Conservation (phyloP, 1,140 invertebrate species). For the Phenacoccus solenopsis region DNA sequence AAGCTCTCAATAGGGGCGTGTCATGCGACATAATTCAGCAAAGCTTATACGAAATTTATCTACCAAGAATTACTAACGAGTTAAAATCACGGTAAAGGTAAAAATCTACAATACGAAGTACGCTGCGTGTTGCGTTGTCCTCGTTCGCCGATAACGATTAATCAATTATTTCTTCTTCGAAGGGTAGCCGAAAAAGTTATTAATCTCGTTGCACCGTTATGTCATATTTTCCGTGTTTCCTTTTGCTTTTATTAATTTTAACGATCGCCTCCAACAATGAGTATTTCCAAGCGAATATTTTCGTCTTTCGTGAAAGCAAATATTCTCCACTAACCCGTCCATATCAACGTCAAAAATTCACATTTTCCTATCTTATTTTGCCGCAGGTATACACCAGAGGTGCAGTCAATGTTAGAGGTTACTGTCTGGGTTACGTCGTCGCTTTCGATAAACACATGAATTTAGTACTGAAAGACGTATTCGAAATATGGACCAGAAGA, state of each 20-base stretch:
- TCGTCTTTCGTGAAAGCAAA: background rate
- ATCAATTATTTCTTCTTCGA: background rate
- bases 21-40: background rate
- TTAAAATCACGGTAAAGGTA: background rate
- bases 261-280: background rate
- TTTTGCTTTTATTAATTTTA: background rate
- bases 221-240: background rate
- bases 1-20: background rate
- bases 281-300: background rate
- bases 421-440: conserved; percentile 61
- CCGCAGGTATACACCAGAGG: conserved; percentile 52
- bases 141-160: background rate
- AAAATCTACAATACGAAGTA: background rate
- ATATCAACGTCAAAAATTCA: background rate
- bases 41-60: background rate
- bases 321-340: too few relatives aligned
- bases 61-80: background rate
- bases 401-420: conserved; percentile 53
- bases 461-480: conserved; percentile 70
- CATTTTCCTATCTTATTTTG: conserved; percentile 4
- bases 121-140: background rate
- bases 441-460: conserved; percentile 96
- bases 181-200: background rate
- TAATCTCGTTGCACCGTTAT: background rate
- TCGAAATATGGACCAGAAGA: conserved; percentile 62